These are phyloP conservation scores for Saccostrea echinata DNA, from an alignment of 1,140 invertebrate species.

Conservation along the genomic window DNA sequence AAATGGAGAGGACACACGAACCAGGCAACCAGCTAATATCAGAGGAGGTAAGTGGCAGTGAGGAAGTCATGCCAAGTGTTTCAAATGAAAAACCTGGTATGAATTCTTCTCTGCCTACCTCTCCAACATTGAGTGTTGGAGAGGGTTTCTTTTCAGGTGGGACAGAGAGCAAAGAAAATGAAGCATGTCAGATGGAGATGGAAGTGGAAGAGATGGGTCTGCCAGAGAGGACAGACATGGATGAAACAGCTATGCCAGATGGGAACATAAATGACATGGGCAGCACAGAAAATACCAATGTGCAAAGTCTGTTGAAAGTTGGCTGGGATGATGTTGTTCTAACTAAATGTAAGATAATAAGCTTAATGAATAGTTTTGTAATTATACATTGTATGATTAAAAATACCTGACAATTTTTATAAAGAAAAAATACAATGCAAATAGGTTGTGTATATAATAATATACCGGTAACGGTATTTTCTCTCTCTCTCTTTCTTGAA, in stretches of 20 bases:
- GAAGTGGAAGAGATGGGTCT: neutral
- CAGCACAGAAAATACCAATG: neutral
- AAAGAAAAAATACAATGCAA: neutral
- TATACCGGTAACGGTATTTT: too few relatives aligned
- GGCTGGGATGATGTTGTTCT: neutral
- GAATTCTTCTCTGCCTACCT: neutral
- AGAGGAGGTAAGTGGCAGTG: constrained; percentile 11
- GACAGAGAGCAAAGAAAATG: neutral
- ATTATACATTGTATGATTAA: neutral
- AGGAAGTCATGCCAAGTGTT: neutral
- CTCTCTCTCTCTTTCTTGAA: neutral
- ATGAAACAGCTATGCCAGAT: neutral
- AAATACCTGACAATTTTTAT: neutral
- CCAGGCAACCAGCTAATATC: neutral
- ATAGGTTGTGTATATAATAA: too few relatives aligned
- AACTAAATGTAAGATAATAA: constrained; percentile 7
- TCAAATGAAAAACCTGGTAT: neutral
- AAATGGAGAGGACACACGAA: neutral
- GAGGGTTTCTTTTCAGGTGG: neutral
- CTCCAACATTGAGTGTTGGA: neutral
- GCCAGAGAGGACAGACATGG: neutral
- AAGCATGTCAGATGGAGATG: neutral
- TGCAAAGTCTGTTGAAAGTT: neutral
- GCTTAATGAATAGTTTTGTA: neutral
- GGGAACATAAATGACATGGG: neutral